Conservation (phyloP, 2,797 vertebrate genomes). For the Mormyrops attenuatus region DNA sequence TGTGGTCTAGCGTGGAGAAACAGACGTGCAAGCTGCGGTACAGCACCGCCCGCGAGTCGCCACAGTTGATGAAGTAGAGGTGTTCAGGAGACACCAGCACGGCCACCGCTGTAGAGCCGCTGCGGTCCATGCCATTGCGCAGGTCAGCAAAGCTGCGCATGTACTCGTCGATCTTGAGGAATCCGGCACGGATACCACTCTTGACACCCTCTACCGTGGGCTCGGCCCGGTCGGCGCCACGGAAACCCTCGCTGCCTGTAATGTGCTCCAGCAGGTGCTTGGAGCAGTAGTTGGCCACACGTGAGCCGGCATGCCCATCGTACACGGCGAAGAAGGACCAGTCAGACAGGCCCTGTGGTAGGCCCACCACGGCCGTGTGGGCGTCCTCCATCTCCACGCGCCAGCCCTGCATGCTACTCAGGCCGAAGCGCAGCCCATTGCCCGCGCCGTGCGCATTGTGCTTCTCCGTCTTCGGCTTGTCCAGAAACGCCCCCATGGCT, state of each 20-base stretch:
- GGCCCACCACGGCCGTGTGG: slow-evolving; percentile 88
- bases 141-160: slow-evolving; percentile 98
- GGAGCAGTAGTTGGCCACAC: slow-evolving; percentile 94
- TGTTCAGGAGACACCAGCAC: slow-evolving; percentile 87
- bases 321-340: slow-evolving; percentile 99
- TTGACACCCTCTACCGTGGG: slow-evolving; percentile 85
- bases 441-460: slow-evolving; percentile 88
- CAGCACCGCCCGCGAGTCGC: slow-evolving; percentile 90
- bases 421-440: slow-evolving; percentile 85
- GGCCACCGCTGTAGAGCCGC: slow-evolving; percentile 96
- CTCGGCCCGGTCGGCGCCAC: slow-evolving; percentile 58
- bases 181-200: slow-evolving; percentile 86
- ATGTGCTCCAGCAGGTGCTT: slow-evolving; percentile 95
- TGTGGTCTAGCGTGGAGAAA: slow-evolving; percentile 98
- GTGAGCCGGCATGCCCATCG: slow-evolving; percentile 93
- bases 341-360: slow-evolving; percentile 84
- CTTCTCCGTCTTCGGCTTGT: slow-evolving; percentile 99
- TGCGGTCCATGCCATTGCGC: slow-evolving; percentile 95
- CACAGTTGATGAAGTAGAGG: slow-evolving; percentile 96
- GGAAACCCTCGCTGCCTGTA: slow-evolving; percentile 76
- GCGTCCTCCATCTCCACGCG: slow-evolving; percentile 99
- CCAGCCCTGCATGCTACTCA: slow-evolving; percentile 99
- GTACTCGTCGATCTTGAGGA: slow-evolving; percentile 94
- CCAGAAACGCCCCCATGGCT: slow-evolving; percentile 98
- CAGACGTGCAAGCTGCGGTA: slow-evolving; percentile 85